Conservation (phyloP, 1,140 invertebrate species). For the Lerema accius region DNA sequence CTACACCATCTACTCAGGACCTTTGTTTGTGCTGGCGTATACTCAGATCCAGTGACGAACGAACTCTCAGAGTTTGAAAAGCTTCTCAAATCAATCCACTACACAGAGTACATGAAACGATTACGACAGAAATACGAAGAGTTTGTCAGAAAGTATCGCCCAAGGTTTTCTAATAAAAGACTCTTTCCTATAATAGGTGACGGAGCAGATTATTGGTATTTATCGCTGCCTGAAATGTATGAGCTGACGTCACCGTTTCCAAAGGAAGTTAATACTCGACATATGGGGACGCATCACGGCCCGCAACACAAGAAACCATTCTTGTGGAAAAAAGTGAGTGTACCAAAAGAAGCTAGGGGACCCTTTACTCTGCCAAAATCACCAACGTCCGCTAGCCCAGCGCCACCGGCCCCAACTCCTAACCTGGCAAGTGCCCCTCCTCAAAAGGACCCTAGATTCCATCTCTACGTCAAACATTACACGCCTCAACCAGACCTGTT, state of each 20-base stretch:
- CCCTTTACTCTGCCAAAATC: constrained; percentile 51
- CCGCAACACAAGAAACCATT: constrained; percentile 65
- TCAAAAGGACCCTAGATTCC: constrained; percentile 63
- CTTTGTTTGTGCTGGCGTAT: constrained; percentile 67
- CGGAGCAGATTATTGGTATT: constrained; percentile 76
- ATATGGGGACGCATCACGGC: constrained; percentile 57
- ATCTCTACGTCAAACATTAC: constrained; percentile 70
- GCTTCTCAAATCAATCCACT: constrained; percentile 73
- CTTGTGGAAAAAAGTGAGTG: constrained; percentile 61
- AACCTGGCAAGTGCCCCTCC: constrained; percentile 35
- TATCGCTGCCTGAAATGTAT: constrained; percentile 76
- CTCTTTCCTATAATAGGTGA: constrained; percentile 76
- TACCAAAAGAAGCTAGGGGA: constrained; percentile 51
- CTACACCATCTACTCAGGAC: constrained; percentile 79
- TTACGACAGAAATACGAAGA: constrained; percentile 74
- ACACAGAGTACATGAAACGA: constrained; percentile 75
- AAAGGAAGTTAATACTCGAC: constrained; percentile 51
- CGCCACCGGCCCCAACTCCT: constrained; percentile 43
- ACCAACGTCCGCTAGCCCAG: constrained; percentile 21
- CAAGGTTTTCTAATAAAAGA: constrained; percentile 64
- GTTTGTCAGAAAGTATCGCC: constrained; percentile 65
- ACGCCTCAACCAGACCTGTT: constrained; percentile 69
- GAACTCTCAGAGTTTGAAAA: constrained; percentile 76
- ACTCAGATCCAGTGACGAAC: constrained; percentile 62
- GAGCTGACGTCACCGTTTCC: constrained; percentile 54